A percentile compares a stretch with the other conserved stretches of the same genome.
Conservation (phyloP, 2,113 vertebrate species). For the Phaetusa simplex region DNA sequence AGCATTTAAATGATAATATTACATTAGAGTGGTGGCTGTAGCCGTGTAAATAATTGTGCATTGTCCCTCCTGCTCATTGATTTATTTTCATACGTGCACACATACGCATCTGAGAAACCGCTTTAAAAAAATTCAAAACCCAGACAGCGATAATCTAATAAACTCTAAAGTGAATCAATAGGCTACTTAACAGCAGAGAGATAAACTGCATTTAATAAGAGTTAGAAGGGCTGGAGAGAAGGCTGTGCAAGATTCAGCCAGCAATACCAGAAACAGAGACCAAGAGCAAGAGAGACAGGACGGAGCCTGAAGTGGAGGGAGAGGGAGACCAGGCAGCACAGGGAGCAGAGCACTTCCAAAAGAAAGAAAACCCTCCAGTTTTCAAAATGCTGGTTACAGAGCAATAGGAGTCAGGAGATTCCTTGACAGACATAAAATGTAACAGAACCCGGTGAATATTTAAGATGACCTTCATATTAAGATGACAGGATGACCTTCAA, state of each 20-base stretch:
- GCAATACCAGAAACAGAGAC: neutral
- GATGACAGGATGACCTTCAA: constrained; percentile 22
- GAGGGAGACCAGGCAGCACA: neutral
- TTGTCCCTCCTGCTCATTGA: constrained; percentile 43
- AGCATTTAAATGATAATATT: constrained; percentile 66
- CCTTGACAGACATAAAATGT: neutral
- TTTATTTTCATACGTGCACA: constrained; percentile 46
- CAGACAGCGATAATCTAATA: constrained; percentile 67
- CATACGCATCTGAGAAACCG: neutral
- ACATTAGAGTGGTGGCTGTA: constrained; percentile 49
- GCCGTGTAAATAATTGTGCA: constrained; percentile 60
- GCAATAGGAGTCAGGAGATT: neutral
- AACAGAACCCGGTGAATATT: neutral
- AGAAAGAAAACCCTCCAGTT: neutral
- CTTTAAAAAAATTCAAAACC: constrained; percentile 45
- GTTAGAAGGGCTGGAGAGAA: constrained; percentile 10
- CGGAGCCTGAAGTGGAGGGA: neutral
- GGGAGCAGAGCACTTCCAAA: neutral
- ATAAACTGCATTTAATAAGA: constrained; percentile 67
- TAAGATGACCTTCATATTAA: neutral
- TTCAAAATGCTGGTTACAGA: neutral
- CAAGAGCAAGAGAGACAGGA: neutral
- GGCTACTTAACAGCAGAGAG: constrained; percentile 53
- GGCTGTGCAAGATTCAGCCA: neutral
- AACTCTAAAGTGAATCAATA: constrained; percentile 64